Evolutionary conservation across 1,140 invertebrate species (phyloP).

Genomic region (Asobara japonica): DNA sequence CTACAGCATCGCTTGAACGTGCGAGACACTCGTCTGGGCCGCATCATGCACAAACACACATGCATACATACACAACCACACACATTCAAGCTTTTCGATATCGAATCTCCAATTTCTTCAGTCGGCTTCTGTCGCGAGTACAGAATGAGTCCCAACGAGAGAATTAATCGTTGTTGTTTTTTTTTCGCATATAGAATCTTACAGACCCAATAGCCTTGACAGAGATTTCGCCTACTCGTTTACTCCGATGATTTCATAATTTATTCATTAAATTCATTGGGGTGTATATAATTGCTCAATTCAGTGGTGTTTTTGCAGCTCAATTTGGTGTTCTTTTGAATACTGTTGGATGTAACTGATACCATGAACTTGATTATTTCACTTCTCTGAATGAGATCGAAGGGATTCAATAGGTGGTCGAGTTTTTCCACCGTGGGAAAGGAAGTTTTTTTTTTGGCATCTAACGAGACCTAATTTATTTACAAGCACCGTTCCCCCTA

Average conservation of each 20-base stretch:
- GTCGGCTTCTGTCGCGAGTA: neutral
- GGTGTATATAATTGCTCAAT: neutral
- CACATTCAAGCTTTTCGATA: neutral
- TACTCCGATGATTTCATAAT: neutral
- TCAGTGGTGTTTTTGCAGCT: neutral
- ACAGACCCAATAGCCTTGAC: neutral
- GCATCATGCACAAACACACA: neutral
- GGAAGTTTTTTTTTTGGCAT: neutral
- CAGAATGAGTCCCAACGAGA: neutral
- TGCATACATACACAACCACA: neutral
- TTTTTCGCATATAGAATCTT: neutral
- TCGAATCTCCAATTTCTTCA: constrained; percentile 28
- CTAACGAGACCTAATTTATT: constrained; percentile 4
- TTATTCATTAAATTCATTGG: neutral
- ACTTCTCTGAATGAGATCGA: neutral
- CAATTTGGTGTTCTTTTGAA: neutral
- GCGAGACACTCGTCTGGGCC: neutral
- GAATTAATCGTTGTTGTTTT: neutral
- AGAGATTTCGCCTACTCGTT: neutral
- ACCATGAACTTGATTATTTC: neutral
- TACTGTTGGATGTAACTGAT: neutral
- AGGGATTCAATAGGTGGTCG: neutral
- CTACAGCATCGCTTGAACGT: neutral
- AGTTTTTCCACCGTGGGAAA: neutral
- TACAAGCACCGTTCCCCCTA: neutral